Evolutionary conservation across 2,797 vertebrate species (phyloP).

Genomic region (Rhinella marina): DNA sequence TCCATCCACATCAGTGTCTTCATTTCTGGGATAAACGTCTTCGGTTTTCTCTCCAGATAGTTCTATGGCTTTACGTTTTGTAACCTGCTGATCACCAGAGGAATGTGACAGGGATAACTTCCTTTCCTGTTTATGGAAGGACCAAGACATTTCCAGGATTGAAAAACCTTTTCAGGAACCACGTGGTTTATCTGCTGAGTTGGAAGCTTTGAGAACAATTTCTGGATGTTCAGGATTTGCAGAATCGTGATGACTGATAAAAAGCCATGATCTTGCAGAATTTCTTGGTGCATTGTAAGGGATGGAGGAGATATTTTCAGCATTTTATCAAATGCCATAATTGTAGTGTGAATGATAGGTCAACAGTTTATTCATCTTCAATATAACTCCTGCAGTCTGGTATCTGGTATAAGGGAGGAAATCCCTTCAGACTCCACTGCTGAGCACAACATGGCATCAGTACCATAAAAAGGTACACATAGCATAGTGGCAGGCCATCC

Average conservation of each 20-base stretch:
- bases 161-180: constrained; percentile 41
- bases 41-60: background rate
- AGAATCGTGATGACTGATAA: constrained; percentile 44
- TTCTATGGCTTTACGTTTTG: background rate
- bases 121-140: constrained; percentile 56
- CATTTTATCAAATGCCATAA: background rate
- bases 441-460: background rate
- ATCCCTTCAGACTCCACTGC: background rate
- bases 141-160: constrained; percentile 45
- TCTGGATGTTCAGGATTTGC: constrained; percentile 49
- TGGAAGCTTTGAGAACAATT: constrained; percentile 55
- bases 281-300: background rate
- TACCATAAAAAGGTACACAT: background rate
- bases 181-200: constrained; percentile 51
- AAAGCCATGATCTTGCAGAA: background rate
- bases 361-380: background rate
- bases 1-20: background rate
- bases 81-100: background rate
- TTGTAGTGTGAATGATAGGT: background rate
- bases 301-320: constrained; percentile 4
- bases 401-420: background rate
- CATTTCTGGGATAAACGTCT: background rate
- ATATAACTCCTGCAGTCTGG: background rate
- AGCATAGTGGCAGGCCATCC: background rate
- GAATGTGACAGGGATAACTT: constrained; percentile 35